Base-by-base conservation (phyloP, 2,888 invertebrate species). In the Tetragonula carbonaria region DNA sequence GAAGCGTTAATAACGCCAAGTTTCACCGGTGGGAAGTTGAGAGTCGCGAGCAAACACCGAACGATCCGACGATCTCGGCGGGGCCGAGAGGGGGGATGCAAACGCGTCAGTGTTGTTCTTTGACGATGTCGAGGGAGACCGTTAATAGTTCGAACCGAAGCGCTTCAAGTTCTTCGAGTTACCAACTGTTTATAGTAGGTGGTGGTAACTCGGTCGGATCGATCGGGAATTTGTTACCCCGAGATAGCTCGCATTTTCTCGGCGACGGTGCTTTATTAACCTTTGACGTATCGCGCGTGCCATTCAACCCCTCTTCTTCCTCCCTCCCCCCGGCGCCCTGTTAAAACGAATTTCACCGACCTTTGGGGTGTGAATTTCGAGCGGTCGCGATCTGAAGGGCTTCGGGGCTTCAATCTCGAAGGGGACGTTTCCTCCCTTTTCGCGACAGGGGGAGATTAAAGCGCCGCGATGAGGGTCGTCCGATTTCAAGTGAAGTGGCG, bases 71-170 rank as follows among this genome's bases (percentile, higher is more conserved):
- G 38, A 28, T 78, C 38, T 0, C 38, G 38, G 8, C 8, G 8
- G 45, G 11, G 45, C 45, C 28, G 2, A 28, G 28, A 8, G 45
- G 5, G 38, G 45, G 23, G 63, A 68, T 74, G 73, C 73, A 73
- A 78, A 81, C 78, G 78, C 53, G 45, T 45, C 63, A 4, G 21
- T 73, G 82, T 81, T 83, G 82, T 82, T 82, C 82, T 82, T 81
- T 72, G 38, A 8, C 18, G 55, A 66, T 71, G 45, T 59, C 45
- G 65, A 38, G 66, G 45, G 65, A 71, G 70, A 45, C 80, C 6
- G 79, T 82, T 80, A 82, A 82, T 70, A 77, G 84, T 77, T 71
- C 70, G 59, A 65, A 62, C 66, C 65, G 59, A 63, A 68, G 38
- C 33, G 65, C 76, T 59, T 65, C 67, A 53, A 84, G 78, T 83